Base-by-base conservation (phyloP, 2,113 vertebrate species). In the Pelecanoides urinatrix region DNA sequence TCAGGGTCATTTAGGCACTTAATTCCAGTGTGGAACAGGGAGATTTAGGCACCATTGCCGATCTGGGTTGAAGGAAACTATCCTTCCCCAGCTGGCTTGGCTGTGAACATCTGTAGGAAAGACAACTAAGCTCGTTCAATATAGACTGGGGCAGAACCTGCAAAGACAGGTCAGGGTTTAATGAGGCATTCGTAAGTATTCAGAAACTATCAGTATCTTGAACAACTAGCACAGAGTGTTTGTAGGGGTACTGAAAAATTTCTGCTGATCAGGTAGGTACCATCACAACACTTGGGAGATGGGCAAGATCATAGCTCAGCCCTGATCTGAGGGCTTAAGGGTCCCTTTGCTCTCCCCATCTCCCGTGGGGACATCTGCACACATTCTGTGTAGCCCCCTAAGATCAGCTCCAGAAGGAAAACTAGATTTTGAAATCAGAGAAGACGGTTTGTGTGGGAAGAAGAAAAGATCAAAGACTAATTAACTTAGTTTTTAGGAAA, bases 381-480 rank as follows among this genome's bases (percentile, higher is more conserved):
- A 52, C 1, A 0, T 52, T 61, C 18, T 22, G 5, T 49, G 53
- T 7, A 72, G 38, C 47, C 38, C 47, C n/a, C 23, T 36, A 63
- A 62, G 26, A 88, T 53, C 30, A 82, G 13, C 34, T 85, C 23
- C 34, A 47, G 32, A 7, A 62, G 42, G 44, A 85, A 95, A 94
- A 72, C 10, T 27, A 42, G 10, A 6, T 32, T 85, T 23, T 88
- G 13, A 92, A 88, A 91, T 78, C 52, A 62, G 58, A 84, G 59
- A 71, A 65, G 13, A 40, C 11, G 2, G 4, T 82, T 61, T 66
- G 36, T 76, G 62, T 93, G 71, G 85, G 87, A 94, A 94, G 87
- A 94, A 86, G 27, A 53, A 52, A 90, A 87, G 74, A 93, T 92
- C 80, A 94, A 95, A 96, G 79, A 53, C 38, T 84, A 71, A 79